Conservation (phyloP, 2,113 vertebrate species). For the Clupea harengus region DNA sequence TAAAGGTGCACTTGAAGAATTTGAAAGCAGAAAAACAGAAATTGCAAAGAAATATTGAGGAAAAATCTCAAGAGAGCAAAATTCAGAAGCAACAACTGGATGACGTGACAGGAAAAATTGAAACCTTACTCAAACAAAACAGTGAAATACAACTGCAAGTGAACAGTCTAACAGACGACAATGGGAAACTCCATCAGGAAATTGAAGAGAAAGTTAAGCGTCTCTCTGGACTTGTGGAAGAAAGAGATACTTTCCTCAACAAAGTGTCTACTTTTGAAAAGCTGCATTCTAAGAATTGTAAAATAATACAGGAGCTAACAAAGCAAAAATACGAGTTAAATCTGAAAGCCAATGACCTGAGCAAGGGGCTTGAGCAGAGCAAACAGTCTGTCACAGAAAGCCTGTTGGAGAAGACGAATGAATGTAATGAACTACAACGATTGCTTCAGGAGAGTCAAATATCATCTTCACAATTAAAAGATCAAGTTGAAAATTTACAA, state of each 20-base stretch:
- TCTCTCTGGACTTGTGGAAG: constrained; percentile 52
- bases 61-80: constrained; percentile 60
- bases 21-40: constrained; percentile 60
- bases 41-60: constrained; percentile 63
- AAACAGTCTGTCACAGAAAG: constrained; percentile 60
- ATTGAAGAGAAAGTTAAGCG: constrained; percentile 54
- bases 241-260: constrained; percentile 61
- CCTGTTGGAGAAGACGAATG: constrained; percentile 71
- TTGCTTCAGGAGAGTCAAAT: constrained; percentile 64
- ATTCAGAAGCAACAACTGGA: constrained; percentile 61
- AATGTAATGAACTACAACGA: constrained; percentile 63
- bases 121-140: constrained; percentile 43
- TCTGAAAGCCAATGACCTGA: constrained; percentile 61
- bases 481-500: constrained; percentile 62
- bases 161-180: constrained; percentile 63
- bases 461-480: constrained; percentile 54
- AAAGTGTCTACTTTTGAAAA: constrained; percentile 60
- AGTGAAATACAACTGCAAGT: constrained; percentile 61
- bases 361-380: constrained; percentile 61
- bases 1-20: constrained; percentile 58
- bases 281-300: constrained; percentile 56
- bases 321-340: constrained; percentile 69
- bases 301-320: constrained; percentile 56
- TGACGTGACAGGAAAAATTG: constrained; percentile 53
- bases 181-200: constrained; percentile 64